Evolutionary conservation across 2,888 invertebrate species (phyloP), one percentile per base, ranked within the genome.

Genomic region (Dione juno): DNA sequence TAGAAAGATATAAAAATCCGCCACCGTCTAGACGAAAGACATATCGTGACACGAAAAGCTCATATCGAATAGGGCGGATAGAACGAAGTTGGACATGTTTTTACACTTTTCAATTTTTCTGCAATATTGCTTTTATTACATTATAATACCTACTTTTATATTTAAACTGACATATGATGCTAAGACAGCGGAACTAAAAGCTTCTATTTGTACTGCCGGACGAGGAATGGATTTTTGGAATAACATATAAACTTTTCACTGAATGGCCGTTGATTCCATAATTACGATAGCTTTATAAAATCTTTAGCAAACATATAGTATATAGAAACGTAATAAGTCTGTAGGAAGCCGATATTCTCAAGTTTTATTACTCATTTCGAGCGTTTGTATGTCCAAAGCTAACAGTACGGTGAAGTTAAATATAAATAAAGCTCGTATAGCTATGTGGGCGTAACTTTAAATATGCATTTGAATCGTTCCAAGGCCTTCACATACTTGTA

Each of bases 11-110:
- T 45, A 16, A 35, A 61, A 45, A 45, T 61, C 45, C 28, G 45
- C 61, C 35, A 35, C 61, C 61, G 61, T 61, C 61, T 61, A 61
- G 61, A 61, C 61, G 61, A n/a, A 35, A 61, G 61, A 61, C 61
- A 45, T 35, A 35, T 35, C 45, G 61, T 35, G n/a, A 61, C 61
- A 61, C 35, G 61, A 61, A 61, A 61, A 61, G 61, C 61, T 61
- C 61, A 61, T 61, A 61, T 61, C 28, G 61, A 45, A 45, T 35
- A 35, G 45, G 61, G 45, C 16, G 45, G 61, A 45, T 28, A 35
- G 61, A 45, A 45, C 61, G 0, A 45, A 61, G 45, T 45, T 43
- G 43, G 35, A 61, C 61, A 61, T 35, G 45, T 61, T 48, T 45
- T 28, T 35, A 45, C 35, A 61, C 61, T 61, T 61, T 61, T 28